Base-by-base conservation (phyloP, 2,113 vertebrate genomes). In the Oryzias melastigma region DNA sequence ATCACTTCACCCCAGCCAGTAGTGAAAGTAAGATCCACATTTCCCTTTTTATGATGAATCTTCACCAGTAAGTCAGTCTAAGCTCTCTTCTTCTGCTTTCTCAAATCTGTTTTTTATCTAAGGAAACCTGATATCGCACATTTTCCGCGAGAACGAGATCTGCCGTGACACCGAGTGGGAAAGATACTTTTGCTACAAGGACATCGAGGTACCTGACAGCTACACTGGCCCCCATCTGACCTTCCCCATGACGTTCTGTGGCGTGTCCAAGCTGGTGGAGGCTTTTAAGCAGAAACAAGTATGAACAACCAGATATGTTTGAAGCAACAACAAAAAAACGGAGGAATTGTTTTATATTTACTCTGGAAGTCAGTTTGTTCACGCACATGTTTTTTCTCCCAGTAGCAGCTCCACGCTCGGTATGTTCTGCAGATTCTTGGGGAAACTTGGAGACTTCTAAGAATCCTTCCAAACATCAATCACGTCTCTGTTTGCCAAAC, bases 341-440 rank as follows among this genome's bases (percentile, higher is more conserved):
- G 3, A 15, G 7, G 10, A 10, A 15, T 43, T 20, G 2, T 14
- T 6, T 47, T 8, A 35, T 12, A 35, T 35, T 35, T 35, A 12
- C 35, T 35, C 35, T 35, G 35, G 35, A 35, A 35, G 18, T 2
- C 19, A 47, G 14, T 41, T 25, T 19, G n/a, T 55, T 74, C 41
- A 42, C 65, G 75, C 35, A 68, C 41, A 27, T 14, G 40, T 58
- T 92, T 93, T 68, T 77, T 86, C 64, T 90, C 91, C 94, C 66
- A 92, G 93, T 93, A 98, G 96, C 93, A 95, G 92, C 95, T 99
- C 73, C 96, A 99, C 0, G 91, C 94, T 80, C 92, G 91, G 3
- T 98, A 96, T 20, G 94, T 98, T 81, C 89, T 98, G 79, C 93
- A 94, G 75, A 93, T 98, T 74, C 91, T 98, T 52, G 89, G 92